Evolutionary conservation across 2,113 vertebrate genomes (phyloP).

Genomic region (Tyrannus savana): DNA sequence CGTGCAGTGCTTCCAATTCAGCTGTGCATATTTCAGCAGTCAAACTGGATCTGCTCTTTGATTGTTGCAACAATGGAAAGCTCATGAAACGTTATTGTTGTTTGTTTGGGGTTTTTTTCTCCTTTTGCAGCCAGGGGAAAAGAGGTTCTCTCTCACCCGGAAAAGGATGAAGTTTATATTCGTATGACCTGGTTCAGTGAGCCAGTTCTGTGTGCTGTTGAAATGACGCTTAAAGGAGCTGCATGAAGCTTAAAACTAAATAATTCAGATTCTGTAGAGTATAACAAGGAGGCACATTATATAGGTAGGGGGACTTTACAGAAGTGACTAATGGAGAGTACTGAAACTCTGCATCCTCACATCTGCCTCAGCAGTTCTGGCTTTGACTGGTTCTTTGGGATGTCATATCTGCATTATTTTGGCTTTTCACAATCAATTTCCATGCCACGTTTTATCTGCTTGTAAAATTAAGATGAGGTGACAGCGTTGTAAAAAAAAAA

Average conservation of each 20-base stretch:
- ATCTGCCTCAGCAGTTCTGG: neutral
- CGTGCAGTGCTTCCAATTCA: neutral
- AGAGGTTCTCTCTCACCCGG: neutral
- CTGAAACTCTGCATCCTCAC: neutral
- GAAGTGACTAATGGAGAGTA: neutral
- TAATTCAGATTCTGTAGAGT: neutral
- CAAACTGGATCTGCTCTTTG: neutral
- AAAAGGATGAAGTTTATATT: neutral
- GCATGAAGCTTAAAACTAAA: neutral
- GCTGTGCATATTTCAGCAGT: neutral
- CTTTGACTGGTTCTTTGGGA: neutral
- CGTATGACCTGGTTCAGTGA: neutral
- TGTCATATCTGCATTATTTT: neutral
- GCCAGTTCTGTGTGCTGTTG: neutral
- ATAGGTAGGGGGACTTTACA: neutral
- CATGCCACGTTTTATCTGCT: neutral
- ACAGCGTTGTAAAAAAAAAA: neutral
- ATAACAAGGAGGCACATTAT: neutral
- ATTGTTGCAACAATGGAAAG: neutral
- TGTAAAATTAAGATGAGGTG: neutral
- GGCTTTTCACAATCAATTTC: neutral
- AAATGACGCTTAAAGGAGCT: neutral
- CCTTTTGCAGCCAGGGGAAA: neutral
- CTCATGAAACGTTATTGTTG: neutral
- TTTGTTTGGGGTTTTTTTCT: neutral